phyloP scores from a whole-genome alignment of 1,140 invertebrate species.

The Octopus sinensis region DNA sequence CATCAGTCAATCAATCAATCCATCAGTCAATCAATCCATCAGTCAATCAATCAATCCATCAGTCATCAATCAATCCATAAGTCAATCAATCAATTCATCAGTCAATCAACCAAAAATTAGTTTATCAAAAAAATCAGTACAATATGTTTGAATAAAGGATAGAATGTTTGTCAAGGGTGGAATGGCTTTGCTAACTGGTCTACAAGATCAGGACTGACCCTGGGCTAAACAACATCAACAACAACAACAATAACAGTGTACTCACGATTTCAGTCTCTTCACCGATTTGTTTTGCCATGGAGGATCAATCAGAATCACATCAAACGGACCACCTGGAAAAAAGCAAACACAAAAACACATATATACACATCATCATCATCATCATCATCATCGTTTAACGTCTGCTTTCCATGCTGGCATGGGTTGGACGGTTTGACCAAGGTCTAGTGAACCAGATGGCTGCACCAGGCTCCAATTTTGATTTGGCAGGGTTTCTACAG shows the following conservation, averaged over 20 bases:
- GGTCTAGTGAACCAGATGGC: no score
- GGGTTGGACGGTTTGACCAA: no score
- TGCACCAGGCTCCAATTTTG: no score
- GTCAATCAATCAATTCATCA: not conserved
- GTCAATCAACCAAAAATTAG: not conserved
- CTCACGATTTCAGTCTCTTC: slow-evolving; percentile 71
- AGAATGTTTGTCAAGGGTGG: not conserved
- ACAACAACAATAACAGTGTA: not conserved
- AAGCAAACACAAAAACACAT: not conserved
- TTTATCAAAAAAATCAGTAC: not conserved
- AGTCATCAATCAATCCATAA: no score
- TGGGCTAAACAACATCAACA: not conserved
- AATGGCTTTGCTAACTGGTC: not conserved
- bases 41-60: no score
- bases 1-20: no score
- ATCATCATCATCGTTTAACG: no score
- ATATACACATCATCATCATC: no score
- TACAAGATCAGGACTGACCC: not conserved
- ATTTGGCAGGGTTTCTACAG: no score
- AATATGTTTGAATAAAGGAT: not conserved
- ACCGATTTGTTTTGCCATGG: slow-evolving; percentile 94
- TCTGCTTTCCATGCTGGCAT: no score
- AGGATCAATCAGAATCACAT: slow-evolving; percentile 83
- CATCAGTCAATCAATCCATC: no score
- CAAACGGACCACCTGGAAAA: slow-evolving; percentile 59